Percentiles rank a stretch among this genome's conserved stretches.
Conservation (phyloP, 2,797 vertebrate genomes). For the Fundulus diaphanus region DNA sequence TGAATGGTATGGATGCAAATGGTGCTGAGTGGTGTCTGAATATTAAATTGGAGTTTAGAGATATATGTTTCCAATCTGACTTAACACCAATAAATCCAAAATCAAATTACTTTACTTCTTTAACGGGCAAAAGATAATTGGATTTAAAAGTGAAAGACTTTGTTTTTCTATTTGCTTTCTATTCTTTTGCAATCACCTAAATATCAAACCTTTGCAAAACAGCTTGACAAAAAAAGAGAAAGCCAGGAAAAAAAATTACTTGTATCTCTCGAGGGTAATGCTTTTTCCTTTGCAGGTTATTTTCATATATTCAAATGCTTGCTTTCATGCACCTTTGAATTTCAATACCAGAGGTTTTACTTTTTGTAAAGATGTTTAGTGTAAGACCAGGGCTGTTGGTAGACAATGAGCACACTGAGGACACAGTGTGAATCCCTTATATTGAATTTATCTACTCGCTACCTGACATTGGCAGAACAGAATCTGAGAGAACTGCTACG, state of each 20-base stretch:
- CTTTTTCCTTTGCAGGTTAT: constrained; percentile 22
- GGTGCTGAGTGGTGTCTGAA: constrained; percentile 39
- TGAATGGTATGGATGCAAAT: constrained; percentile 45
- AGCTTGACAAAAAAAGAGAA: constrained; percentile 5
- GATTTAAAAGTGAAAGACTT: constrained; percentile 43
- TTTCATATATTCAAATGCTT: constrained; percentile 41
- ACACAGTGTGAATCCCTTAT: constrained; percentile 54
- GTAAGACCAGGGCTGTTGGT: constrained; percentile 45
- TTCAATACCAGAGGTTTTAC: constrained; percentile 42
- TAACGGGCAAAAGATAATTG: constrained; percentile 38
- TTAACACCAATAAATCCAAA: constrained; percentile 48
- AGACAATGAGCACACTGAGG: constrained; percentile 51
- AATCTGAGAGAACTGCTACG: constrained; percentile 56
- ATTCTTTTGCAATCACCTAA: constrained; percentile 35
- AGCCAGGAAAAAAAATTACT: background rate
- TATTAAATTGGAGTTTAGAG: constrained; percentile 36
- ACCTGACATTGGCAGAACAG: constrained; percentile 46
- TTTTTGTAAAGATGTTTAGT: constrained; percentile 39
- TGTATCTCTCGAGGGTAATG: constrained; percentile 11
- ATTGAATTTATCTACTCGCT: constrained; percentile 65
- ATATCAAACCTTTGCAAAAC: constrained; percentile 38
- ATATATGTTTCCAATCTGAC: constrained; percentile 22
- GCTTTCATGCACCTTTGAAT: constrained; percentile 26
- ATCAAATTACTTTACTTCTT: constrained; percentile 48
- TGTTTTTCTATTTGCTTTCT: constrained; percentile 10